Conservation (phyloP, 2,888 invertebrate genomes). For the Crossocerus cetratus region DNA sequence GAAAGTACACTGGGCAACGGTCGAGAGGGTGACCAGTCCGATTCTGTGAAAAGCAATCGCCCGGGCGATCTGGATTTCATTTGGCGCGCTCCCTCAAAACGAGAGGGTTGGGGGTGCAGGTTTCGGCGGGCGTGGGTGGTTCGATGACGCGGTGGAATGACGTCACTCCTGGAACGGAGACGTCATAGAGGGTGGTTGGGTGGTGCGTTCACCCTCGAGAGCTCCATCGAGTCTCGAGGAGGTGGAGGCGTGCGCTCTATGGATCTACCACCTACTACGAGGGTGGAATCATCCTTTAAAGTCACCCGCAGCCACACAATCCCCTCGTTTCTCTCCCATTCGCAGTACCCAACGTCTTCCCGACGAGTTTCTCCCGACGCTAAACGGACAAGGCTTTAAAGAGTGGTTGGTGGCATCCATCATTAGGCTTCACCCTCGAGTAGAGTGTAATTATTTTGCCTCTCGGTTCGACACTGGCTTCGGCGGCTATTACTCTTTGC, state of each 20-base stretch:
- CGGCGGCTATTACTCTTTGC: background rate
- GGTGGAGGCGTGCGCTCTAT: background rate
- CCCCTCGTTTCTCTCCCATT: background rate
- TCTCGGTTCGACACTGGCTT: background rate
- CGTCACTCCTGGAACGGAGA: conserved; percentile 7
- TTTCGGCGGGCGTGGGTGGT: background rate
- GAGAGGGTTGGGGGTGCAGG: background rate
- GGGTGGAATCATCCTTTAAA: background rate
- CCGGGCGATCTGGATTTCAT: too few relatives aligned
- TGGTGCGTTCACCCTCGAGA: conserved; percentile 5
- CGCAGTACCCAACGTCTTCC: too few relatives aligned
- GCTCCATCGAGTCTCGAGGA: background rate
- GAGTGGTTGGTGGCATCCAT: too few relatives aligned
- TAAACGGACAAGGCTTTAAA: too few relatives aligned
- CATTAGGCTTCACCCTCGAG: background rate
- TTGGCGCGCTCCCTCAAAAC: background rate
- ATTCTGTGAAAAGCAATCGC: too few relatives aligned
- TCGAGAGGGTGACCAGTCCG: too few relatives aligned
- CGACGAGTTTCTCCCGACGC: too few relatives aligned
- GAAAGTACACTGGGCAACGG: too few relatives aligned
- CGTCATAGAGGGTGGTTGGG: conserved; percentile 14
- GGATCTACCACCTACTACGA: conserved; percentile 1
- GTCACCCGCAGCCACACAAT: conserved; percentile 13
- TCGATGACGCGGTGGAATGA: conserved; percentile 33
- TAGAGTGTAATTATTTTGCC: conserved; percentile 1